Percentiles rank a stretch among this genome's conserved stretches.
Evolutionary conservation across 2,888 invertebrate genomes (phyloP).

Genomic region (Plagodis dolabraria): DNA sequence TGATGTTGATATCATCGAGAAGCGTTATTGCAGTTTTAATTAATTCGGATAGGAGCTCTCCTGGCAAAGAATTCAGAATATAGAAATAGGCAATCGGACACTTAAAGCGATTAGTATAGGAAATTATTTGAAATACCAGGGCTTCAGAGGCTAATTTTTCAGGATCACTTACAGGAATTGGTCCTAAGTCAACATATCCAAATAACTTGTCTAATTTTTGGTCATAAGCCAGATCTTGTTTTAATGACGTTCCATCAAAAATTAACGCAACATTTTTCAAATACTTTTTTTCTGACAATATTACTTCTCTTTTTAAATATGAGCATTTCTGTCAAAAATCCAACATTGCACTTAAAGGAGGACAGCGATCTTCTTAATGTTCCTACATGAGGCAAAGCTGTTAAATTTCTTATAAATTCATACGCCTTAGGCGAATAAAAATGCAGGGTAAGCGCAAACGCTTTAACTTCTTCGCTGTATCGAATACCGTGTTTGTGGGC

Average conservation of each 20-base stretch:
- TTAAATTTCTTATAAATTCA: neutral
- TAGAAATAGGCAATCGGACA: neutral
- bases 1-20: conserved; percentile 26
- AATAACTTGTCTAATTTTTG: neutral
- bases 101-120: conserved; percentile 5
- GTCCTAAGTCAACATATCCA: neutral
- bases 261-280: neutral
- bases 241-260: neutral
- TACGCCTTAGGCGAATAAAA: neutral
- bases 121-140: neutral
- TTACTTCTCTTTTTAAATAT: neutral
- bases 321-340: neutral
- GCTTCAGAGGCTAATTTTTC: neutral
- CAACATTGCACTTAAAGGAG: neutral
- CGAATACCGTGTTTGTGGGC: too few relatives aligned
- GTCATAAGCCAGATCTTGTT: neutral
- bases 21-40: conserved; percentile 6
- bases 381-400: neutral
- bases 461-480: neutral
- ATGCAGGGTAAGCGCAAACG: neutral
- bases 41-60: neutral
- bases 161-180: neutral
- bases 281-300: neutral
- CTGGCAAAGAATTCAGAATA: neutral
- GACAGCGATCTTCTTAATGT: neutral